These are phyloP conservation scores for Gallinago stenura DNA, from an alignment of 2,797 vertebrate species.

Conservation along the genomic window DNA sequence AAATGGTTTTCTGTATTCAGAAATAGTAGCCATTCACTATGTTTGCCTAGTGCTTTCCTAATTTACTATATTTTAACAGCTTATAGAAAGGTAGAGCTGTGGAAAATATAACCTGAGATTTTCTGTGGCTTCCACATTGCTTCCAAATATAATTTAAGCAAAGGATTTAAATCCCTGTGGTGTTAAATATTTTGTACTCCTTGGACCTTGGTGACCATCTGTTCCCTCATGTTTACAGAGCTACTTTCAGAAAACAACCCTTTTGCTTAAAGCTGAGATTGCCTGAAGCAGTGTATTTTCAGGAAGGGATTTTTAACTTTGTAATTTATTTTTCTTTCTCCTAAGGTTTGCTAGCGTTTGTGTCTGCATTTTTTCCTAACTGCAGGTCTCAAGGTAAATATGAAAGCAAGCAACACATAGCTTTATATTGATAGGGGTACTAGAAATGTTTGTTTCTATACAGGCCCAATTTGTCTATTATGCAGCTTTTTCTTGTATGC, in stretches of 20 bases:
- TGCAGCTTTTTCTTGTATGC: neutral
- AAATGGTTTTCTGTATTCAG: neutral
- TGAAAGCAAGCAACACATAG: neutral
- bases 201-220: neutral
- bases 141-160: neutral
- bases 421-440: neutral
- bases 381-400: neutral
- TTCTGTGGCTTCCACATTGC: neutral
- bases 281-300: neutral
- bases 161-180: neutral
- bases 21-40: neutral
- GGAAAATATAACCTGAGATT: neutral
- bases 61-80: neutral
- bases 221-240: neutral
- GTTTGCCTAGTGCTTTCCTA: neutral
- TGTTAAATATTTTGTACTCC: neutral
- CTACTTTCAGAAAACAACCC: neutral
- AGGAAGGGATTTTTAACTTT: neutral
- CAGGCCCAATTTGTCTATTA: neutral
- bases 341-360: neutral
- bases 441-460: neutral
- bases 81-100: neutral
- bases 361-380: neutral
- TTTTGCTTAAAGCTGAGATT: neutral
- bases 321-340: neutral